Evolutionary conservation across 2,888 invertebrate genomes (phyloP).

Genomic region (Oxyteleia sp.): DNA sequence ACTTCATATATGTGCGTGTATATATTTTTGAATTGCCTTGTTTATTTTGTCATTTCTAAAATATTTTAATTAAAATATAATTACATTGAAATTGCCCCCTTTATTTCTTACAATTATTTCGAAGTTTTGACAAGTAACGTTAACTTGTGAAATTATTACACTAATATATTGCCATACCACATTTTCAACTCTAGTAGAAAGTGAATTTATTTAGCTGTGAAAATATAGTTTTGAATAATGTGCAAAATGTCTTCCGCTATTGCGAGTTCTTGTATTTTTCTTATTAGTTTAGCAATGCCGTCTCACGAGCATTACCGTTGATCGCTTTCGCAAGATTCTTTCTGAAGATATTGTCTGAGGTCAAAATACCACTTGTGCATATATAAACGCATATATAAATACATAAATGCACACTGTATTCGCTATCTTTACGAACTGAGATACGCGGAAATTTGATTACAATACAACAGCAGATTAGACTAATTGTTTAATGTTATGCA

Average conservation of each 20-base stretch:
- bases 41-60: too few relatives aligned
- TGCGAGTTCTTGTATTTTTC: constrained; percentile 46
- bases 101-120: too few relatives aligned
- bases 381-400: constrained; percentile 61
- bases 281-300: constrained; percentile 42
- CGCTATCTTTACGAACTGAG: constrained; percentile 21
- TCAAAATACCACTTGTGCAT: constrained; percentile 64
- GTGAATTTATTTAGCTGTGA: too few relatives aligned
- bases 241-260: constrained; percentile 52
- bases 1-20: too few relatives aligned
- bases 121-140: too few relatives aligned
- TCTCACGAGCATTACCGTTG: constrained; percentile 70
- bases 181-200: too few relatives aligned
- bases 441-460: constrained; percentile 33
- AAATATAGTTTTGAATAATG: constrained; percentile 27
- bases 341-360: constrained; percentile 59
- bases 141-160: too few relatives aligned
- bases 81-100: too few relatives aligned
- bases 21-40: too few relatives aligned
- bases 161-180: too few relatives aligned
- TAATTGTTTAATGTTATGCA: too few relatives aligned
- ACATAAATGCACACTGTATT: constrained; percentile 42
- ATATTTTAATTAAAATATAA: too few relatives aligned
- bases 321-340: constrained; percentile 68
- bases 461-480: constrained; percentile 6